These are phyloP conservation scores for Labrus mixtus DNA, from an alignment of 2,113 vertebrate species.

Conservation along the genomic window DNA sequence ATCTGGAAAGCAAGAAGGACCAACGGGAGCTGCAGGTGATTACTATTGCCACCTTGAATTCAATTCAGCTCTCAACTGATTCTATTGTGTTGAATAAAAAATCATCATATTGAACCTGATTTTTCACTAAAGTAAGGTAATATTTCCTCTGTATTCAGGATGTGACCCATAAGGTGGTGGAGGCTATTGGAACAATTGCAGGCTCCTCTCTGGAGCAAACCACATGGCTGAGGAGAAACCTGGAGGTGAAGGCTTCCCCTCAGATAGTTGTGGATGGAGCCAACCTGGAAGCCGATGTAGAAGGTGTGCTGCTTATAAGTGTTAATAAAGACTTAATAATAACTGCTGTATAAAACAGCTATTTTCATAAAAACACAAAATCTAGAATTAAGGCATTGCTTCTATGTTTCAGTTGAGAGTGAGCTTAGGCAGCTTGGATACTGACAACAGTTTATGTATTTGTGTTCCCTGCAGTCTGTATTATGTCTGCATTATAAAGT, in stretches of 20 bases:
- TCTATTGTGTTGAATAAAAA: not conserved
- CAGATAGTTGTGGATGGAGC: slow-evolving; percentile 95
- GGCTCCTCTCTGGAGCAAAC: slow-evolving; percentile 98
- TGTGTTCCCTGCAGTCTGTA: not conserved
- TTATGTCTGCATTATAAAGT: not conserved
- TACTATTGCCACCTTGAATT: not conserved
- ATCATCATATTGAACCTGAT: not conserved
- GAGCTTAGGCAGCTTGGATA: not conserved
- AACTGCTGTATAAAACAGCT: not conserved
- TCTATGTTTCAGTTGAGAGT: not conserved
- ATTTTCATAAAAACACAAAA: not conserved
- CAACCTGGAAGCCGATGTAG: slow-evolving; percentile 92
- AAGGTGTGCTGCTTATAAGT: slow-evolving; percentile 86
- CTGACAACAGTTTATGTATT: not conserved
- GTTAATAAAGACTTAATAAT: not conserved
- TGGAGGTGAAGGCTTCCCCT: slow-evolving; percentile 97
- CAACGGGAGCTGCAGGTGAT: slow-evolving; percentile 97
- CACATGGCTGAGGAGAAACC: slow-evolving; percentile 96
- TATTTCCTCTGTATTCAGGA: slow-evolving; percentile 82
- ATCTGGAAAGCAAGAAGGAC: slow-evolving; percentile 97
- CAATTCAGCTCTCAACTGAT: not conserved
- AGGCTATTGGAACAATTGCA: slow-evolving; percentile 95
- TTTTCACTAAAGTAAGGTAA: not conserved
- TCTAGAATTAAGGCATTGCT: not conserved
- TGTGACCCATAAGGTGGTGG: slow-evolving; percentile 97